These are phyloP conservation scores for Teleopsis dalmanni DNA, from an alignment of 1,140 invertebrate species.

Conservation along the genomic window DNA sequence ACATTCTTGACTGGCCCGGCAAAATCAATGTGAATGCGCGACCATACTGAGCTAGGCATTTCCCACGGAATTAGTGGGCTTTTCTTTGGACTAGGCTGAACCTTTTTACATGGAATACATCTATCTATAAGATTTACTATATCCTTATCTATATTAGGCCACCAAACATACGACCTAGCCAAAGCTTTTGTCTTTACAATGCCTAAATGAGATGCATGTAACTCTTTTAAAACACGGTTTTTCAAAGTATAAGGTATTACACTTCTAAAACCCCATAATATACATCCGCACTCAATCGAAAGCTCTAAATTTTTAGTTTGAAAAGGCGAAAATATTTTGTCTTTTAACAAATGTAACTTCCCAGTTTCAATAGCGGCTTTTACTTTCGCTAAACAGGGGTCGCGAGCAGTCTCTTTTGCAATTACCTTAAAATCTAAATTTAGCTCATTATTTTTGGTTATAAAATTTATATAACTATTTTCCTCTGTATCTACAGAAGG, in stretches of 20 bases:
- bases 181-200: conserved; percentile 6
- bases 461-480: conserved; percentile 2
- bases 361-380: not conserved
- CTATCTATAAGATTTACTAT: not conserved
- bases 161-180: conserved; percentile 7
- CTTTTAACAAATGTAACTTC: not conserved
- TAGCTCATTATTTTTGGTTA: not conserved
- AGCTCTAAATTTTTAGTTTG: not conserved
- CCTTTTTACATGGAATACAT: not conserved
- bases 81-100: too few relatives aligned
- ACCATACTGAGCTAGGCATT: too few relatives aligned
- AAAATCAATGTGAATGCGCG: too few relatives aligned
- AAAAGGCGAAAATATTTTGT: not conserved
- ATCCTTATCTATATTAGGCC: conserved; percentile 3
- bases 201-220: conserved; percentile 9
- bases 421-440: not conserved
- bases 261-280: not conserved
- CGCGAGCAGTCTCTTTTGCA: not conserved
- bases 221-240: not conserved
- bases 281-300: not conserved
- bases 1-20: too few relatives aligned
- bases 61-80: too few relatives aligned
- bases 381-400: not conserved
- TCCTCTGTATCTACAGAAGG: not conserved
- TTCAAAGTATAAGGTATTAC: not conserved